A percentile compares a stretch with the other conserved stretches of the same genome.
Evolutionary conservation across 2,113 vertebrate genomes (phyloP).

Genomic region (Gnathonemus echidnorhynchus): DNA sequence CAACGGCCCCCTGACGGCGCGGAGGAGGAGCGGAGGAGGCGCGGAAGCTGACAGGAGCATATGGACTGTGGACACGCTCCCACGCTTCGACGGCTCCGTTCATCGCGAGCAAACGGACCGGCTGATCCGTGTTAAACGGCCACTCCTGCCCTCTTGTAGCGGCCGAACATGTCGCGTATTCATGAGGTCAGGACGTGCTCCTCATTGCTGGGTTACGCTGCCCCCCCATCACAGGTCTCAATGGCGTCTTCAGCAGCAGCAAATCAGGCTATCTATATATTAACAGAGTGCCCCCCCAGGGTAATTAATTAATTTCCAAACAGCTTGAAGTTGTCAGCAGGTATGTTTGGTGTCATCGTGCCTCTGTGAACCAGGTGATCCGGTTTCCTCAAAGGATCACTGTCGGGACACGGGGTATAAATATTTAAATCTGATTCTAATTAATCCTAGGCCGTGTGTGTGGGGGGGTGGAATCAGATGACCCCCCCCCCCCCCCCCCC

Average conservation of each 20-base stretch:
- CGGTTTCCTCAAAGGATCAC: conserved; percentile 52
- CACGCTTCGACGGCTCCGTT: conserved; percentile 29
- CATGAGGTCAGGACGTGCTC: conserved; percentile 45
- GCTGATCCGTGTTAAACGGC: conserved; percentile 48
- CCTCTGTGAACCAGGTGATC: conserved; percentile 51
- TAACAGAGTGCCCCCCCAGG: conserved; percentile 24
- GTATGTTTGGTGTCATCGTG: conserved; percentile 52
- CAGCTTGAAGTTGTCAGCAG: conserved; percentile 55
- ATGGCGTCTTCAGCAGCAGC: conserved; percentile 11
- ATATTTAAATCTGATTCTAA: conserved; percentile 69
- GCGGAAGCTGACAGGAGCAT: not conserved
- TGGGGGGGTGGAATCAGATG: conserved; percentile 47
- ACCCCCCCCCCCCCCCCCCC: conserved; percentile 18
- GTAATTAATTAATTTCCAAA: conserved; percentile 59
- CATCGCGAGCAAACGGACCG: conserved; percentile 24
- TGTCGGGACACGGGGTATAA: conserved; percentile 54
- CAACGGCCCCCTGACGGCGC: not conserved
- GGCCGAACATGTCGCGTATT: conserved; percentile 55
- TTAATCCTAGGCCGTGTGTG: conserved; percentile 47
- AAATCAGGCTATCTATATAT: conserved; percentile 26
- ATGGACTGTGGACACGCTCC: conserved; percentile 1
- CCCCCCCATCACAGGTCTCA: conserved; percentile 17
- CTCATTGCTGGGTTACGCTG: conserved; percentile 49
- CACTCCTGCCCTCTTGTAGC: conserved; percentile 35
- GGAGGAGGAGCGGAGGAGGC: not conserved